Evolutionary conservation across 2,888 invertebrate genomes (phyloP).

Genomic region (Omphaloscelis lunosa): DNA sequence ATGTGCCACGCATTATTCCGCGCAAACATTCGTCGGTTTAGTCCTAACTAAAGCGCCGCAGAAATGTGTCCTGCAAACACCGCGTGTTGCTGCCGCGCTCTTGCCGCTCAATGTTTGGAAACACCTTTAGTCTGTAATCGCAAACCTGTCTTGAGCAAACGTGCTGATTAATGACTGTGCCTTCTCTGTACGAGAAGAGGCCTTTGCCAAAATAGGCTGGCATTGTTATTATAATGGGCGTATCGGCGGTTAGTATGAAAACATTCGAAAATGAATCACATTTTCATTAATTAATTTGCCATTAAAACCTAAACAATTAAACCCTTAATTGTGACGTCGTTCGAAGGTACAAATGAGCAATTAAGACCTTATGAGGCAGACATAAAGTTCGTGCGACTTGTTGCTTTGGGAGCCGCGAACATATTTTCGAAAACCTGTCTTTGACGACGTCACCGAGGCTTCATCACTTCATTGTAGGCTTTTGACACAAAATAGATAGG

Average conservation of each 20-base stretch:
- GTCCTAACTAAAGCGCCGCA: too few relatives aligned
- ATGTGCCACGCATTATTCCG: too few relatives aligned
- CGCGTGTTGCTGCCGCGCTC: too few relatives aligned
- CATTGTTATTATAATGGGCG: not conserved
- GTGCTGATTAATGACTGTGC: too few relatives aligned
- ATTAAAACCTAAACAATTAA: not conserved
- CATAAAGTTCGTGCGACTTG: constrained; percentile 38
- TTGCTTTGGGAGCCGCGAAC: constrained; percentile 37
- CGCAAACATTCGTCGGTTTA: too few relatives aligned
- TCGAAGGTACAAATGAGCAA: constrained; percentile 11
- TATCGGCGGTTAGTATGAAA: not conserved
- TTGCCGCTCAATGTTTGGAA: too few relatives aligned
- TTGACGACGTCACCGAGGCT: constrained; percentile 50
- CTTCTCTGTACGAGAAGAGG: too few relatives aligned
- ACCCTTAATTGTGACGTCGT: constrained; percentile 7
- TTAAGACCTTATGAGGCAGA: constrained; percentile 15
- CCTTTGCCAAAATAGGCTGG: not conserved
- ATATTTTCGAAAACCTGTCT: constrained; percentile 33
- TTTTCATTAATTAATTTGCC: not conserved
- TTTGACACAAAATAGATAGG: not conserved
- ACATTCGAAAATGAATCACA: not conserved
- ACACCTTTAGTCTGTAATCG: too few relatives aligned
- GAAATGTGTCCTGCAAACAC: too few relatives aligned
- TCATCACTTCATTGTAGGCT: constrained; percentile 37
- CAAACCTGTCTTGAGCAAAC: too few relatives aligned